phyloP scores from a whole-genome alignment of 2,113 vertebrate genomes.

The Carettochelys insculpta region DNA sequence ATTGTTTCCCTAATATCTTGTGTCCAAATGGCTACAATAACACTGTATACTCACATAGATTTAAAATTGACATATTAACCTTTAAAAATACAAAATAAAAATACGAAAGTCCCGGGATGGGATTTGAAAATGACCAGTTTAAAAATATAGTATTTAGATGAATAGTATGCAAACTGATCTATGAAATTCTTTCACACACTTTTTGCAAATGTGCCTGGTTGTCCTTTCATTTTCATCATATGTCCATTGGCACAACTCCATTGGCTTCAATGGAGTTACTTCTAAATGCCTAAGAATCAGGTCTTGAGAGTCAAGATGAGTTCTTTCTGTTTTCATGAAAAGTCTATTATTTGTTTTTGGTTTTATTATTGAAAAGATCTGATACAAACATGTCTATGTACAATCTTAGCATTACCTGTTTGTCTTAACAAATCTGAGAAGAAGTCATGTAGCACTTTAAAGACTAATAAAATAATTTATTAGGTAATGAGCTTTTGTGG shows the following conservation, averaged over 20 bases:
- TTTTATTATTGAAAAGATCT: neutral
- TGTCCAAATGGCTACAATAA: neutral
- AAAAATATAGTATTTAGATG: neutral
- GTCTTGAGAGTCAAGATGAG: neutral
- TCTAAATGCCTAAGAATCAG: neutral
- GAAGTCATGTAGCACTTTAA: no score
- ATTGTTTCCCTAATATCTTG: neutral
- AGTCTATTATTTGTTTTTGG: no score
- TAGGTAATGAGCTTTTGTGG: no score
- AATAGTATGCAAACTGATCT: neutral
- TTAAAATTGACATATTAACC: neutral
- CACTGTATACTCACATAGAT: neutral
- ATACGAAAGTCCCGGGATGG: accelerated
- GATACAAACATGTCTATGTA: neutral
- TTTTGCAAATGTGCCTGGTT: neutral
- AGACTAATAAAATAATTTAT: no score
- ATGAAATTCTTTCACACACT: accelerated
- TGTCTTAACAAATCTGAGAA: no score
- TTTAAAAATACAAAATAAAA: neutral
- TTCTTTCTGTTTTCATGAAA: neutral
- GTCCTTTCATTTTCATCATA: neutral
- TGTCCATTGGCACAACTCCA: neutral
- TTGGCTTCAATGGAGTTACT: neutral
- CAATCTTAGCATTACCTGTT: neutral
- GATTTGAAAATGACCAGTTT: neutral